Percentiles rank a stretch among this genome's conserved stretches.
Conservation (phyloP, 1,140 invertebrate species). For the Homalodisca vitripennis region DNA sequence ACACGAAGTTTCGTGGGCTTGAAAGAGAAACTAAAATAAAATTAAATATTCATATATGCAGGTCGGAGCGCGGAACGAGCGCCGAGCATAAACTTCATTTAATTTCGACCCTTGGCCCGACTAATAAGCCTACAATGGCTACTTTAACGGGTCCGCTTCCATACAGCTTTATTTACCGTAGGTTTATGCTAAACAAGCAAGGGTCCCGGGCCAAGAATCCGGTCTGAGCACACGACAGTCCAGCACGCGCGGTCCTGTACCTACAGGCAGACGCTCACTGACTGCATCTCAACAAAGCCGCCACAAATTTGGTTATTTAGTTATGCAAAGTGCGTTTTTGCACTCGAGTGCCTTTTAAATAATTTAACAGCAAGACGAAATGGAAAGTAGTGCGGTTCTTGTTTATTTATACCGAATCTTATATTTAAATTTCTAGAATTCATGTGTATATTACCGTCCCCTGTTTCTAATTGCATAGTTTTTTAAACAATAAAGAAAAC, state of each 20-base stretch:
- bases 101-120: constrained; percentile 16
- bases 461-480: too few species aligned
- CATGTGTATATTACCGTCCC: too few species aligned
- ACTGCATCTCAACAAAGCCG: background rate
- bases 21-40: constrained; percentile 26
- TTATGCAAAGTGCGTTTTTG: constrained; percentile 22
- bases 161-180: constrained; percentile 18
- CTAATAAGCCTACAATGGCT: constrained; percentile 24
- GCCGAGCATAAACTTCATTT: constrained; percentile 17
- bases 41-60: constrained; percentile 25
- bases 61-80: constrained; percentile 1
- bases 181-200: constrained; percentile 25
- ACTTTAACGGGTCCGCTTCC: constrained; percentile 10
- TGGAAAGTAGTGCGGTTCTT: background rate
- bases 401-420: background rate
- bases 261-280: background rate
- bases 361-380: background rate
- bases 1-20: background rate
- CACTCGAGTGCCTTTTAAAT: constrained; percentile 20
- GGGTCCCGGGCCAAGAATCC: constrained; percentile 8
- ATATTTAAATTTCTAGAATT: background rate
- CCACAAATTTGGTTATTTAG: constrained; percentile 24
- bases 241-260: background rate
- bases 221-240: background rate
- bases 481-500: too few species aligned